Conservation (phyloP, 2,113 vertebrate genomes). For the Microcebus tavaratra region DNA sequence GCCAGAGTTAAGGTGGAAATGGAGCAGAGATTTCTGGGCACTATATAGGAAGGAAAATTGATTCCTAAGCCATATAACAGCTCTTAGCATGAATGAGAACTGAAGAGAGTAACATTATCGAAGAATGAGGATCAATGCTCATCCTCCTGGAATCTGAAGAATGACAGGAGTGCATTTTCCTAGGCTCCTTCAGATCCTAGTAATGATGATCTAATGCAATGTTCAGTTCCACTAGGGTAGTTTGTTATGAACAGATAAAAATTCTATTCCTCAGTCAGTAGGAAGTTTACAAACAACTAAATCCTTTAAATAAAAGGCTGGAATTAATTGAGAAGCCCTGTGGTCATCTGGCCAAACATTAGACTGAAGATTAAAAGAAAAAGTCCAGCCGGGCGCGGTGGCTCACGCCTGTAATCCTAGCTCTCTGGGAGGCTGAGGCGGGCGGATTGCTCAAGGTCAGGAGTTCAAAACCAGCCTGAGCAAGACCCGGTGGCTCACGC, state of each 20-base stretch:
- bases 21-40: neutral
- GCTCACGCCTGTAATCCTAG: no score
- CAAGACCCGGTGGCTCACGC: no score
- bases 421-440: no score
- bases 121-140: neutral
- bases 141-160: neutral
- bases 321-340: neutral
- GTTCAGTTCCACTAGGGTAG: neutral
- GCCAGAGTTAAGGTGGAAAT: neutral
- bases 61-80: neutral
- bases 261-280: neutral
- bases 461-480: no score
- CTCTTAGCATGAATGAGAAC: neutral
- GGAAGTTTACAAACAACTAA: neutral
- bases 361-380: constrained; percentile 6
- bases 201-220: neutral
- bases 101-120: neutral
- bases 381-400: no score
- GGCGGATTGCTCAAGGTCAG: no score
- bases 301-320: neutral
- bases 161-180: neutral
- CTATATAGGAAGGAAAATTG: neutral
- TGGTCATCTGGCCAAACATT: neutral
- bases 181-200: neutral
- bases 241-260: neutral